A percentile compares a stretch with the other conserved stretches of the same genome.
Evolutionary conservation across 2,113 vertebrate genomes (phyloP).

Genomic region (Sminthopsis crassicaudata): DNA sequence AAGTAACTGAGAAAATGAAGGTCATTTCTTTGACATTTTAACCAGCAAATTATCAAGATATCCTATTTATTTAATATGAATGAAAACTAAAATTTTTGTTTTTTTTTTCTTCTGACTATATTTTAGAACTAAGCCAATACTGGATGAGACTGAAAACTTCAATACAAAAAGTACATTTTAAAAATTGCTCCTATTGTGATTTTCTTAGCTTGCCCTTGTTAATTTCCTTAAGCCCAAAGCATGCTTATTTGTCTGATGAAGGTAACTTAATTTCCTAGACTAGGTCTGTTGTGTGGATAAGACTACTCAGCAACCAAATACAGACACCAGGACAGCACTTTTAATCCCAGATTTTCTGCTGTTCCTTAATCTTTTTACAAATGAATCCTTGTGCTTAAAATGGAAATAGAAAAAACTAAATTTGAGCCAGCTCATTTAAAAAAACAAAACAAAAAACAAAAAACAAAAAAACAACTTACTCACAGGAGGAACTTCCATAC

Average conservation of each 20-base stretch:
- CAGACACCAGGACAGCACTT: background rate
- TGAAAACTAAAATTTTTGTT: background rate
- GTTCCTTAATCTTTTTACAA: background rate
- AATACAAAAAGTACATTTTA: background rate
- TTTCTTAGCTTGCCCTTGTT: background rate
- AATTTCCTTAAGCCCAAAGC: background rate
- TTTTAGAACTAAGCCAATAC: background rate
- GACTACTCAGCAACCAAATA: background rate
- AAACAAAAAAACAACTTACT: background rate
- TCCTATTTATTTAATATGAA: slow-evolving; percentile 11
- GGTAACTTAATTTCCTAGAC: slow-evolving; percentile 12
- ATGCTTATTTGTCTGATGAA: background rate
- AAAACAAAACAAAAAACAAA: too few relatives aligned
- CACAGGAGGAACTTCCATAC: background rate
- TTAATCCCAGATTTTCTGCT: background rate
- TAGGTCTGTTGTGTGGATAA: background rate
- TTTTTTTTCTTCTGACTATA: background rate
- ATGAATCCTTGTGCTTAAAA: background rate
- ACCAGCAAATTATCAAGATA: slow-evolving; percentile 15
- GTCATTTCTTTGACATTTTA: slow-evolving; percentile 17
- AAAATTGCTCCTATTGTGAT: background rate
- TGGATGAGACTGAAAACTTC: background rate
- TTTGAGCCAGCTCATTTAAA: background rate
- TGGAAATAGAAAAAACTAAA: background rate
- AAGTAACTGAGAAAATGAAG: slow-evolving; percentile 23